Conservation (phyloP, 1,140 invertebrate genomes). For the Achatina immaculata region DNA sequence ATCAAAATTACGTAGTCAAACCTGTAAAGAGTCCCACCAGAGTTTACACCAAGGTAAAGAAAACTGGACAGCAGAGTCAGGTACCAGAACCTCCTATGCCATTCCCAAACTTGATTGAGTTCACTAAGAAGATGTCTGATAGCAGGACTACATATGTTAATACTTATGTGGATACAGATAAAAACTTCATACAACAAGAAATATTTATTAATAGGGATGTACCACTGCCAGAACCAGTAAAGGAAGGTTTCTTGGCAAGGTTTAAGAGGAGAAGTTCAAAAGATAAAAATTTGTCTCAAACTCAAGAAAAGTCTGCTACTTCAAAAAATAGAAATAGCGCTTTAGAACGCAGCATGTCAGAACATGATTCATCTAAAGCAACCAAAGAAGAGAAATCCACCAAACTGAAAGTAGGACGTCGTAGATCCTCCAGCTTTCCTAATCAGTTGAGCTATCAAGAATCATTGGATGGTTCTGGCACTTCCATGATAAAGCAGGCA, state of each 20-base stretch:
- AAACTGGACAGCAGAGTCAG: neutral
- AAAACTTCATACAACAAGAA: neutral
- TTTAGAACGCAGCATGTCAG: slow-evolving; percentile 49
- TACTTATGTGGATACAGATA: slow-evolving; percentile 24
- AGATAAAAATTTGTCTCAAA: slow-evolving; percentile 56
- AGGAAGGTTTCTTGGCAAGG: slow-evolving; percentile 59
- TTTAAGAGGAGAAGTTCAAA: slow-evolving; percentile 63
- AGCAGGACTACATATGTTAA: slow-evolving; percentile 41
- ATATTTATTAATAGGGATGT: slow-evolving; percentile 15
- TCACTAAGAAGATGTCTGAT: slow-evolving; percentile 49
- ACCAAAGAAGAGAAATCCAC: slow-evolving; percentile 34
- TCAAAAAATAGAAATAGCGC: slow-evolving; percentile 40
- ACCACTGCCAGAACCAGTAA: slow-evolving; percentile 39
- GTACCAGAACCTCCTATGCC: slow-evolving; percentile 49
- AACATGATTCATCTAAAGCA: slow-evolving; percentile 37
- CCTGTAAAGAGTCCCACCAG: slow-evolving; percentile 28
- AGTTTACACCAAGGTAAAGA: slow-evolving; percentile 25
- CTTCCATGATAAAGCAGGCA: neutral
- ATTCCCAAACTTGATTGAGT: slow-evolving; percentile 56
- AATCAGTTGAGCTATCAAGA: slow-evolving; percentile 61
- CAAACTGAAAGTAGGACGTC: slow-evolving; percentile 42
- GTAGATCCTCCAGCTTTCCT: slow-evolving; percentile 64
- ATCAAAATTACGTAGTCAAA: neutral
- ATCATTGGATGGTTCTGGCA: slow-evolving; percentile 9
- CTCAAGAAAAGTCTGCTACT: slow-evolving; percentile 56